A percentile compares a stretch with the other conserved stretches of the same genome.
These are phyloP conservation scores for Orthonevra nobilis DNA, from an alignment of 2,888 invertebrate species.

Conservation along the genomic window DNA sequence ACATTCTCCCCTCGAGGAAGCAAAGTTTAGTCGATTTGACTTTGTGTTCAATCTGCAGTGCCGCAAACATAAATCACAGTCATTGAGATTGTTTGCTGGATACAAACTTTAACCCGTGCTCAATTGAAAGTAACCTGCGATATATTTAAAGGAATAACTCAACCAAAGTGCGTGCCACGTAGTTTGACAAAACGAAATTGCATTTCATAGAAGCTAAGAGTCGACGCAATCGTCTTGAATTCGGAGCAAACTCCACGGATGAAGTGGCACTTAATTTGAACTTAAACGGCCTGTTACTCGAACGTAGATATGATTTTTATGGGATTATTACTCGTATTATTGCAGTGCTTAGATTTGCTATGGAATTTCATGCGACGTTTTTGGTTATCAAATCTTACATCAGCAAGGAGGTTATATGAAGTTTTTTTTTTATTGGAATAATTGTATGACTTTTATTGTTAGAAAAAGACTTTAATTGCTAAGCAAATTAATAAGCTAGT, in stretches of 20 bases:
- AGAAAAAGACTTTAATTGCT: no score
- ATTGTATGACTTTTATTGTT: no score
- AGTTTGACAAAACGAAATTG: slow-evolving; percentile 7
- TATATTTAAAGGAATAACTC: slow-evolving; percentile 5
- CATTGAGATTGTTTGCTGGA: slow-evolving; percentile 2
- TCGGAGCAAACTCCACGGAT: slow-evolving; percentile 46
- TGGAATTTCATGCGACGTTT: no score
- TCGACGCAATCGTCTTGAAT: slow-evolving; percentile 1
- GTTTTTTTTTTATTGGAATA: no score
- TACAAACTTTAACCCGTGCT: slow-evolving; percentile 4
- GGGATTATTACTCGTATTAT: slow-evolving; percentile 10
- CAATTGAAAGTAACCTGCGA: slow-evolving; percentile 1
- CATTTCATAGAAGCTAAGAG: slow-evolving; percentile 3
- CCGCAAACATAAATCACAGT: slow-evolving; percentile 27
- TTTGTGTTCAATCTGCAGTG: neutral
- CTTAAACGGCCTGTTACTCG: slow-evolving; percentile 29
- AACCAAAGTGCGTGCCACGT: slow-evolving; percentile 6
- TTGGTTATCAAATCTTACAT: neutral
- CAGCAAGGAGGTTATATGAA: no score
- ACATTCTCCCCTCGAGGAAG: slow-evolving; percentile 24
- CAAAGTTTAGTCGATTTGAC: slow-evolving; percentile 7
- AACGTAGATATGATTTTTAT: slow-evolving; percentile 8
- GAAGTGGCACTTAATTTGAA: slow-evolving; percentile 48
- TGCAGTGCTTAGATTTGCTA: no score
- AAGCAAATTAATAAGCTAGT: no score